These are phyloP conservation scores for Aurelia sp. DNA, from an alignment of 30 jellyfish, hydroid and myxozoan species.

Conservation along the genomic window DNA sequence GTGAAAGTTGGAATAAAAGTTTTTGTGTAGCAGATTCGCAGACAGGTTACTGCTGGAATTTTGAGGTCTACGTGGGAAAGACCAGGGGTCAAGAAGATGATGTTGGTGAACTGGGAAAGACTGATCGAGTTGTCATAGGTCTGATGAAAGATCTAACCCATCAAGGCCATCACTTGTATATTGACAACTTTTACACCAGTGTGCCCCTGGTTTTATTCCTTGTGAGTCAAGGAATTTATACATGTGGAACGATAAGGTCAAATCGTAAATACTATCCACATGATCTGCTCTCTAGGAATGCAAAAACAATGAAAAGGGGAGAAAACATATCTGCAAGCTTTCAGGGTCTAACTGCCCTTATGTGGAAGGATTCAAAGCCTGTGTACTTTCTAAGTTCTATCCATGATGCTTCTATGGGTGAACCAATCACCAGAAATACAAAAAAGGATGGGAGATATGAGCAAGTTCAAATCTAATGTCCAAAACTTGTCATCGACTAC, in stretches of 20 bases:
- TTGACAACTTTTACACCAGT: slow-evolving; percentile 68
- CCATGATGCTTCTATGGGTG: slow-evolving; percentile 52
- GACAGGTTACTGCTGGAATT: slow-evolving; percentile 56
- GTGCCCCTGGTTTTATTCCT: slow-evolving; percentile 57
- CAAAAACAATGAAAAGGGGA: slow-evolving; percentile 1
- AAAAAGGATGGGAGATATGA: no score
- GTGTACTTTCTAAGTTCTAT: slow-evolving; percentile 51
- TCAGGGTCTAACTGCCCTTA: slow-evolving; percentile 23
- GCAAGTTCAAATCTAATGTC: slow-evolving; percentile 7
- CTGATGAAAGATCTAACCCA: slow-evolving; percentile 30
- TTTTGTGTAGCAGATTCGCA: slow-evolving; percentile 50
- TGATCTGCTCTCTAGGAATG: slow-evolving; percentile 42
- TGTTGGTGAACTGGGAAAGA: slow-evolving; percentile 33
- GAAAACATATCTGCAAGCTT: slow-evolving; percentile 11
- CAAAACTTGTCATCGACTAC: slow-evolving; percentile 60
- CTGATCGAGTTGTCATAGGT: slow-evolving; percentile 52
- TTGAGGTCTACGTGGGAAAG: slow-evolving; percentile 30
- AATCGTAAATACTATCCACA: slow-evolving; percentile 44
- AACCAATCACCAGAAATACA: slow-evolving; percentile 28
- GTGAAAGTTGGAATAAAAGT: slow-evolving; percentile 68
- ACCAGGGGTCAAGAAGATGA: slow-evolving; percentile 15
- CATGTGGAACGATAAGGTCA: slow-evolving; percentile 67
- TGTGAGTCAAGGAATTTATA: slow-evolving; percentile 11
- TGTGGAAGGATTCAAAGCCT: slow-evolving; percentile 73
- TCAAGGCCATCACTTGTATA: slow-evolving; percentile 39